Evolutionary conservation across 2,888 invertebrate genomes (phyloP).

Genomic region (Ornithoptera priamus): DNA sequence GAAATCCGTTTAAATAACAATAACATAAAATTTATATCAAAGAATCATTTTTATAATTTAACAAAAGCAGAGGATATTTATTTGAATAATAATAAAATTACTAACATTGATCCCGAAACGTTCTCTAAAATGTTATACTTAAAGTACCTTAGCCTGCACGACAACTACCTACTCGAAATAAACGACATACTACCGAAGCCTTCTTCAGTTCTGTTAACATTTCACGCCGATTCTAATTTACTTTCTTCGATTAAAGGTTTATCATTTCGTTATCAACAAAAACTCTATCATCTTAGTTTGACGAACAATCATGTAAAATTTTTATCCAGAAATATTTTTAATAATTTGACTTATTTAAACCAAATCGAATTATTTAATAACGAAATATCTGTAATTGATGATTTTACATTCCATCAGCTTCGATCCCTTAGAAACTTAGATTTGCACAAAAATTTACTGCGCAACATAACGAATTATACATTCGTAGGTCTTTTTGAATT

Average conservation of each 20-base stretch:
- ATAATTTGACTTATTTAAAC: slow-evolving; percentile 86
- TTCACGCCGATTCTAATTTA: slow-evolving; percentile 89
- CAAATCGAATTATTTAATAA: slow-evolving; percentile 89
- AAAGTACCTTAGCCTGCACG: slow-evolving; percentile 91
- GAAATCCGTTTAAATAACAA: slow-evolving; percentile 93
- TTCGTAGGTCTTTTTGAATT: slow-evolving; percentile 88
- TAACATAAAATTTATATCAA: slow-evolving; percentile 85
- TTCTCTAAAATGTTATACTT: slow-evolving; percentile 86
- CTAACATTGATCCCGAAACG: slow-evolving; percentile 88
- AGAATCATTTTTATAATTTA: slow-evolving; percentile 88
- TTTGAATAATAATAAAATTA: slow-evolving; percentile 91
- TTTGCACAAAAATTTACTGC: slow-evolving; percentile 86
- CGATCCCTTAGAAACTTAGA: slow-evolving; percentile 88
- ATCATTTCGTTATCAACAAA: slow-evolving; percentile 88
- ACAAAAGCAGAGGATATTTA: slow-evolving; percentile 89
- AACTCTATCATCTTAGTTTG: slow-evolving; percentile 90
- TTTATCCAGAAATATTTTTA: slow-evolving; percentile 86
- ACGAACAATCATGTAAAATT: slow-evolving; percentile 87
- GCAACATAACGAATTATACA: slow-evolving; percentile 84
- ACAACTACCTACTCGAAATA: slow-evolving; percentile 87
- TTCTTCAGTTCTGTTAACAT: slow-evolving; percentile 84
- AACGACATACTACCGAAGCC: slow-evolving; percentile 89
- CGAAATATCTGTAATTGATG: slow-evolving; percentile 88
- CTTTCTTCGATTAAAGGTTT: slow-evolving; percentile 86
- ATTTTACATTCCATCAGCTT: slow-evolving; percentile 88